phyloP scores from a whole-genome alignment of 2,113 vertebrate genomes.

The Cynoglossus semilaevis region DNA sequence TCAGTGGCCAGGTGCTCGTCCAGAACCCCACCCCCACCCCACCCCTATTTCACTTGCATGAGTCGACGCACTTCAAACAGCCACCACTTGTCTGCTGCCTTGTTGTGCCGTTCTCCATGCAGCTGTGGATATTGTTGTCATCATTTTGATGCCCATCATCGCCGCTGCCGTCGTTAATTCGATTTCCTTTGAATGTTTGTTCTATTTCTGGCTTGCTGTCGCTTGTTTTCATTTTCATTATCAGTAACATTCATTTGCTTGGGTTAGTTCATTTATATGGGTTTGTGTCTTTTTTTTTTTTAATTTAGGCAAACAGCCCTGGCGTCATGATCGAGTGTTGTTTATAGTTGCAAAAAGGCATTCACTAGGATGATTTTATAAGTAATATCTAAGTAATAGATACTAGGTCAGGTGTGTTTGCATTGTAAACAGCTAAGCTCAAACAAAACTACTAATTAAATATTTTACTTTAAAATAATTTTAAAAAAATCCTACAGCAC shows the following conservation, averaged over 20 bases:
- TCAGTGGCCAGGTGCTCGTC: slow-evolving; percentile 43
- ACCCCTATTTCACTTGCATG: slow-evolving; percentile 66
- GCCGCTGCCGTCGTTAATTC: slow-evolving; percentile 46
- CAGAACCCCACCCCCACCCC: slow-evolving; percentile 6
- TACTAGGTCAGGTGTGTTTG: neutral
- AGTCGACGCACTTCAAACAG: slow-evolving; percentile 59
- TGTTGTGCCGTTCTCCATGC: slow-evolving; percentile 45
- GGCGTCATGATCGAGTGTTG: slow-evolving; percentile 35
- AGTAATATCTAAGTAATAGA: slow-evolving; percentile 7
- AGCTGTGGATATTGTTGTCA: slow-evolving; percentile 52
- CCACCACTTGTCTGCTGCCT: slow-evolving; percentile 53
- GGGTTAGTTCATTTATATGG: slow-evolving; percentile 14
- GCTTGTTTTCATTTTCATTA: slow-evolving; percentile 52
- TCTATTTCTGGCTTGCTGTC: slow-evolving; percentile 45
- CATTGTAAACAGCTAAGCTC: slow-evolving; percentile 5
- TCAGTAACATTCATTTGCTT: slow-evolving; percentile 25
- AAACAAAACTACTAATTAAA: too few relatives aligned
- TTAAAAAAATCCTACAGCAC: too few relatives aligned
- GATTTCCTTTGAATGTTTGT: slow-evolving; percentile 41
- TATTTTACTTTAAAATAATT: too few relatives aligned
- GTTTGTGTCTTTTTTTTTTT: slow-evolving; percentile 25
- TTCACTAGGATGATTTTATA: slow-evolving; percentile 18
- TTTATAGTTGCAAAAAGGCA: slow-evolving; percentile 14
- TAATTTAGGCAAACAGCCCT: slow-evolving; percentile 18
- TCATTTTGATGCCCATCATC: slow-evolving; percentile 53